These are phyloP conservation scores for Rapana venosa DNA, from an alignment of 2,888 invertebrate species.

Conservation along the genomic window DNA sequence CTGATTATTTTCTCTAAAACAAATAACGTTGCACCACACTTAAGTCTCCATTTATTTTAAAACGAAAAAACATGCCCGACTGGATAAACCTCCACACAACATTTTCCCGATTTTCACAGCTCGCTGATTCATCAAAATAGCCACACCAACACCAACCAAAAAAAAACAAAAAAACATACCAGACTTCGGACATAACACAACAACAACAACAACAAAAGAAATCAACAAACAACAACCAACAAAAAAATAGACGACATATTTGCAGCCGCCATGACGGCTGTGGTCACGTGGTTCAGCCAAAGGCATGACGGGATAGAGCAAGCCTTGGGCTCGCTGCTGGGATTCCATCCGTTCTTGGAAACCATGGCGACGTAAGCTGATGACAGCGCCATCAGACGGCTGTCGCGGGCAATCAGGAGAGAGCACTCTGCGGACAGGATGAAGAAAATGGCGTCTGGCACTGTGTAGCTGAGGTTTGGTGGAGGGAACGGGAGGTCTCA, in stretches of 20 bases:
- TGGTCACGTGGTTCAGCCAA: neutral
- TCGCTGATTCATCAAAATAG: too few species aligned
- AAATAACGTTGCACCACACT: too few species aligned
- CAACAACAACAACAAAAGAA: neutral
- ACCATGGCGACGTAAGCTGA: constrained; percentile 23
- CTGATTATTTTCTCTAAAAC: too few species aligned
- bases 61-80: too few species aligned
- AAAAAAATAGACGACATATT: neutral
- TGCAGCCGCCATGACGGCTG: constrained; percentile 3
- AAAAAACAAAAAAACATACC: too few species aligned
- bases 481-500: neutral
- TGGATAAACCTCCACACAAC: too few species aligned
- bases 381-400: constrained; percentile 35
- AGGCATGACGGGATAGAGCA: neutral
- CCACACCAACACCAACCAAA: too few species aligned
- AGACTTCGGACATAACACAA: too few species aligned
- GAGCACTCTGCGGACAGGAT: neutral
- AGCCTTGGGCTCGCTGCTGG: neutral
- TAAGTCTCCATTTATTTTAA: too few species aligned
- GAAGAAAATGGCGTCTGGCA: neutral
- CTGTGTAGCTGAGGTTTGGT: neutral
- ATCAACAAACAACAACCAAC: too few species aligned
- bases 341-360: constrained; percentile 19
- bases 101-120: too few species aligned
- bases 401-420: constrained; percentile 28